These are phyloP conservation scores for Zele albiditarsus DNA, from an alignment of 2,888 invertebrate genomes.

Conservation along the genomic window DNA sequence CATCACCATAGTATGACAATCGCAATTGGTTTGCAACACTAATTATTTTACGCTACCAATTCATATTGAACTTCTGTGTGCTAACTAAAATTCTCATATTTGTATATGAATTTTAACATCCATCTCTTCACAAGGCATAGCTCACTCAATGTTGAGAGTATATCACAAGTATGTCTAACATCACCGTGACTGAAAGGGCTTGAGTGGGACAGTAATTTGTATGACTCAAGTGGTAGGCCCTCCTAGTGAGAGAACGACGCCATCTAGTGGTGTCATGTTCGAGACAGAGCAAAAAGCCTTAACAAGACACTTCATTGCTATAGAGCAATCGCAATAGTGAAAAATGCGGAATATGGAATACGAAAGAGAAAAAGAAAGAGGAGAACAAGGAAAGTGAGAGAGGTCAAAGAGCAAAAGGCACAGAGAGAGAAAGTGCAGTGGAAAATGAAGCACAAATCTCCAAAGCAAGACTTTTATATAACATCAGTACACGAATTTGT, in stretches of 20 bases:
- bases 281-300: not conserved
- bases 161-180: not conserved
- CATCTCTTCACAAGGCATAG: no score
- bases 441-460: not conserved
- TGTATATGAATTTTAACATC: no score
- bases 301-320: not conserved
- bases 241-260: constrained; percentile 1
- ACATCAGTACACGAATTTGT: not conserved
- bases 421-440: no score
- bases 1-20: no score
- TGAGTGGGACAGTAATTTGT: constrained; percentile 24
- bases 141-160: no score
- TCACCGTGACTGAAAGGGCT: not conserved
- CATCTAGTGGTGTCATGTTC: not conserved
- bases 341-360: not conserved
- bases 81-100: no score
- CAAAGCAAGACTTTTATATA: not conserved
- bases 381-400: not conserved
- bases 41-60: no score
- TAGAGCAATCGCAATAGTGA: not conserved
- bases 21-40: no score
- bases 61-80: no score
- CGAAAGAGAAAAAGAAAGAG: not conserved
- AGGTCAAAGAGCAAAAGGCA: not conserved
- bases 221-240: constrained; percentile 18